Conservation (phyloP, 2,113 vertebrate species). For the Dendropsophus ebraccatus region DNA sequence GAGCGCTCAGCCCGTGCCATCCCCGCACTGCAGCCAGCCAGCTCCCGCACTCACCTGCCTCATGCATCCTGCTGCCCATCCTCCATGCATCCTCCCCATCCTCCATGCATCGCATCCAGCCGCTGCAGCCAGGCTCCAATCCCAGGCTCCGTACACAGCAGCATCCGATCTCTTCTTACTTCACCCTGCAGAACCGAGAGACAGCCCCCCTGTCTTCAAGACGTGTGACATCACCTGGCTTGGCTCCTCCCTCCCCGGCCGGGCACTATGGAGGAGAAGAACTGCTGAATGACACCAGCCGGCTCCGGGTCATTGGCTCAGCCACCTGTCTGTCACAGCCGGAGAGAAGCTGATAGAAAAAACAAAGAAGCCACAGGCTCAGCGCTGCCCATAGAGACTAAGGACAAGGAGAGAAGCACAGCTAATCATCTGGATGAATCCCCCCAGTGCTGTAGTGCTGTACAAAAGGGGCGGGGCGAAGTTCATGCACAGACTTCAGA, state of each 20-base stretch:
- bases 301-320: conserved; percentile 35
- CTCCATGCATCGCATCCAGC: conserved; percentile 6
- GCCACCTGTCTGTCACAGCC: conserved; percentile 18
- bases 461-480: too few species aligned
- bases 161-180: conserved; percentile 48
- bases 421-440: too few species aligned
- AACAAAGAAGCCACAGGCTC: too few species aligned
- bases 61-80: neutral
- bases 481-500: too few species aligned
- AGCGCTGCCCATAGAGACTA: too few species aligned
- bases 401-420: too few species aligned
- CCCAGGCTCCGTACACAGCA: conserved; percentile 17
- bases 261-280: neutral
- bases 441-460: too few species aligned
- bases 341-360: too few species aligned
- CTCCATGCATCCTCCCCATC: neutral
- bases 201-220: conserved; percentile 53
- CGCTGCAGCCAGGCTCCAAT: neutral
- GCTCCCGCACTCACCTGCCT: conserved; percentile 4
- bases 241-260: neutral
- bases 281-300: neutral
- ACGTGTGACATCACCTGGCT: conserved; percentile 16
- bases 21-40: conserved; percentile 47
- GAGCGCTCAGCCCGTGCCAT: conserved; percentile 27
- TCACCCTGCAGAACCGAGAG: conserved; percentile 54